Evolutionary conservation across 2,113 vertebrate species (phyloP), one percentile per base, ranked within the genome.

Genomic region (Saguinus midas): DNA sequence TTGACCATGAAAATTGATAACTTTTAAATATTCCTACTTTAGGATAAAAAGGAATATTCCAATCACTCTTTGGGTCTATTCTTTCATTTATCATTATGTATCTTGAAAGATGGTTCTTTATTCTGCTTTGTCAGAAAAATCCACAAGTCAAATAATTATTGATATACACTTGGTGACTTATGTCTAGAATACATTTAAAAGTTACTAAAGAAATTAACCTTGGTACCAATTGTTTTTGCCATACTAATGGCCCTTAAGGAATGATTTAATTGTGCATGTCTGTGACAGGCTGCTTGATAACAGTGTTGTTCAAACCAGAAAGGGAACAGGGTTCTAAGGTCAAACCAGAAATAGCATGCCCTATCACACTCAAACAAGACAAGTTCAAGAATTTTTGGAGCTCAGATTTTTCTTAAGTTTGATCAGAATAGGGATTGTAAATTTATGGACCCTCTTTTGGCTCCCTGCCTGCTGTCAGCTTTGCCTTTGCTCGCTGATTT

Each of bases 141-240:
- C 66, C 37, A 94, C 95, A 97, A 97, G 97, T 98, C 84, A 97
- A 97, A 96, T 96, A 96, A 85, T 83, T 96, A 95, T 95, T 97
- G 97, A 95, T 92, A 79, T 79, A 66, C 3, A 37, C 92, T 92
- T 93, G 90, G 87, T 87, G 95, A 96, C 97, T 94, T 95, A 87
- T 66, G 81, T 94, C 52, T 96, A 93, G 90, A 96, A 96, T 87
- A 97, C 92, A 98, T 96, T 90, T 94, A 95, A 97, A 97, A 95
- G 92, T 95, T 96, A 75, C 91, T 93, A 57, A 95, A 84, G 95
- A 97, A 90, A 96, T 97, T 97, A 97, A 96, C 97, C 72, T 97
- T 94, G 90, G 87, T 92, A 83, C 75, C 87, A 96, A 75, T 96
- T 87, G 84, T 97, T 96, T 96, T 97, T 88, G 58, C 78, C 66